phyloP scores from a whole-genome alignment of 2,113 vertebrate genomes.

The Petrocephalus zakoni region DNA sequence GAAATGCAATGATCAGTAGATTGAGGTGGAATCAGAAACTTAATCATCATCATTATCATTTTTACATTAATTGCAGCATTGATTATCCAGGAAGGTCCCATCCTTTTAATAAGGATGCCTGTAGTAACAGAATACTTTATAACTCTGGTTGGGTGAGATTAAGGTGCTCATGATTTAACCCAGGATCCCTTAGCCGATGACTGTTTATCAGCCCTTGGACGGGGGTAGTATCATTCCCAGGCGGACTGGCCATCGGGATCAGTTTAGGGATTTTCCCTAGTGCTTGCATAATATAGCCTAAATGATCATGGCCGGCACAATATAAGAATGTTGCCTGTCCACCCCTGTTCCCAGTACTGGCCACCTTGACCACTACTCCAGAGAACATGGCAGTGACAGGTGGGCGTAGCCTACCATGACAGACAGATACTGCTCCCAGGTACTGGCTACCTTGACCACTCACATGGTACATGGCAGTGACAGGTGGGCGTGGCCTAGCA shows the following conservation, averaged over 20 bases:
- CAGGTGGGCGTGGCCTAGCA: too few relatives aligned
- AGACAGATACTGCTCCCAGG: conserved; percentile 72
- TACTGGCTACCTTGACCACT: too few relatives aligned
- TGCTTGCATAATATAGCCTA: not conserved
- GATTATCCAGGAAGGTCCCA: not conserved
- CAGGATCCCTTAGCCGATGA: not conserved
- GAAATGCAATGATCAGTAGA: not conserved
- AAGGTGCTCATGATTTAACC: not conserved
- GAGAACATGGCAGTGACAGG: not conserved
- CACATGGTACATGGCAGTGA: too few relatives aligned
- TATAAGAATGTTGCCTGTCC: not conserved
- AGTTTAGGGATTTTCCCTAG: not conserved
- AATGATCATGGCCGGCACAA: not conserved
- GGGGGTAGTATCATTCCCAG: not conserved
- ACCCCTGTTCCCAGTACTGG: not conserved
- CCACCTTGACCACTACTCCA: not conserved
- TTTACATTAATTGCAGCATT: not conserved
- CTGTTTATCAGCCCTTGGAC: not conserved
- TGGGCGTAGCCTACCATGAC: conserved; percentile 68
- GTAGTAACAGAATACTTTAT: not conserved
- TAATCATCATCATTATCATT: too few relatives aligned
- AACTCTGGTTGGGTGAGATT: not conserved
- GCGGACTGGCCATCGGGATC: not conserved
- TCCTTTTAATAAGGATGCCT: not conserved
- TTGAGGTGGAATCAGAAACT: not conserved